Percentiles rank a stretch among this genome's conserved stretches.
Evolutionary conservation across 1,140 invertebrate genomes (phyloP).

Genomic region (Caenorhabditis brenneri): DNA sequence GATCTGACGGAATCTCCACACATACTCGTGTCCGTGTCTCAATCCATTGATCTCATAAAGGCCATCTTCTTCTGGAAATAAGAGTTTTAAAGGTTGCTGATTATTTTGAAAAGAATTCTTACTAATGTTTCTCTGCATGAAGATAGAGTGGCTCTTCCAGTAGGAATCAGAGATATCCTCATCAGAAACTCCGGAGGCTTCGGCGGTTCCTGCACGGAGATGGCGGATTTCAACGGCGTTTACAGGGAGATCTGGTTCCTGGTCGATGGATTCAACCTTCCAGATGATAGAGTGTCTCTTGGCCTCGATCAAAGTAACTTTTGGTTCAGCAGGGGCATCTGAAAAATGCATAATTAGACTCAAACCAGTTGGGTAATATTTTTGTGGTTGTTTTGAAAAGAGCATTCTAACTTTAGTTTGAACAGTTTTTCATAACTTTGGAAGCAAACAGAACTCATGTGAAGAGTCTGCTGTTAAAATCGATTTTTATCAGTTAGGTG

Average conservation of each 20-base stretch:
- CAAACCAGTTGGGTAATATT: not conserved
- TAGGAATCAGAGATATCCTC: constrained; percentile 22
- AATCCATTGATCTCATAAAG: constrained; percentile 54
- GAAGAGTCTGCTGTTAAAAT: too few species aligned
- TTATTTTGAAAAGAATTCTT: not conserved
- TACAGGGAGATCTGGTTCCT: constrained; percentile 51
- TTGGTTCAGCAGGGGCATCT: constrained; percentile 54
- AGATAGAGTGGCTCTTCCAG: constrained; percentile 47
- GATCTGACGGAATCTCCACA: constrained; percentile 54
- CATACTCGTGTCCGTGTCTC: constrained; percentile 49
- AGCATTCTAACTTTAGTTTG: not conserved
- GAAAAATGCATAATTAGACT: not conserved
- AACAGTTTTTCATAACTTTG: too few species aligned
- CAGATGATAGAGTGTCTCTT: constrained; percentile 52
- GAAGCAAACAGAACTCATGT: too few species aligned
- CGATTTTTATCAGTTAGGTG: too few species aligned
- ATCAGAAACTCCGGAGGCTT: constrained; percentile 25
- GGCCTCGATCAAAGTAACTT: constrained; percentile 29
- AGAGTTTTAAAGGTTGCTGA: not conserved
- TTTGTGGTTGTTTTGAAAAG: too few species aligned
- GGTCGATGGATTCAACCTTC: constrained; percentile 46
- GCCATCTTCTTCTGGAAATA: constrained; percentile 44
- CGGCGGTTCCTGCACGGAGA: constrained; percentile 37
- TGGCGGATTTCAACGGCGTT: constrained; percentile 49
- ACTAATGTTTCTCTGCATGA: constrained; percentile 28